A percentile compares a stretch with the other conserved stretches of the same genome.
phyloP scores from a whole-genome alignment of 2,888 invertebrate genomes.

The Alentia gelatinosa region DNA sequence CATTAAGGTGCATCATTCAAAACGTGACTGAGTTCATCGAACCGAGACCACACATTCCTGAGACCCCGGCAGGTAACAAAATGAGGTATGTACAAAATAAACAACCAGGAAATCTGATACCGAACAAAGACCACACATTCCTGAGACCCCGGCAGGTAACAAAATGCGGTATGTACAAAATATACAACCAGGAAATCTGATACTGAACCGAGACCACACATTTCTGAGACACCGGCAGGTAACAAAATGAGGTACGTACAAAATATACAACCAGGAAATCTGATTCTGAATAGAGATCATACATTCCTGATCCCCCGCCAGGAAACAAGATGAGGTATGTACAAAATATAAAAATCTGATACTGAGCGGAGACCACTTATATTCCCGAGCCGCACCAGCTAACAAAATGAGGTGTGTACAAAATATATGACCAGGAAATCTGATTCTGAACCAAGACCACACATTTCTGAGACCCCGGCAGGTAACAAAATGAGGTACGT shows the following conservation, averaged over 20 bases:
- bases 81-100: not conserved
- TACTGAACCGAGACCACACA: not conserved
- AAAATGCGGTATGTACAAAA: not conserved
- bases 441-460: not conserved
- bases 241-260: not conserved
- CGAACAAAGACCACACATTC: not conserved
- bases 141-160: not conserved
- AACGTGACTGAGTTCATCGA: not conserved
- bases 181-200: no score
- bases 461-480: not conserved
- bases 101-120: no score
- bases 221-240: not conserved
- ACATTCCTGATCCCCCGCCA: not conserved
- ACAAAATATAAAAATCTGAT: no score
- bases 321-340: not conserved
- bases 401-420: no score
- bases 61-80: not conserved
- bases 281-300: not conserved
- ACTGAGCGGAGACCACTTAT: no score
- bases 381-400: no score
- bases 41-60: not conserved
- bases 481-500: not conserved
- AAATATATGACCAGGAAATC: no score
- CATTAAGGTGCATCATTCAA: conserved; percentile 12
- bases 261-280: no score